phyloP scores from a whole-genome alignment of 2,888 invertebrate genomes.

The Linnaemya tessellans region DNA sequence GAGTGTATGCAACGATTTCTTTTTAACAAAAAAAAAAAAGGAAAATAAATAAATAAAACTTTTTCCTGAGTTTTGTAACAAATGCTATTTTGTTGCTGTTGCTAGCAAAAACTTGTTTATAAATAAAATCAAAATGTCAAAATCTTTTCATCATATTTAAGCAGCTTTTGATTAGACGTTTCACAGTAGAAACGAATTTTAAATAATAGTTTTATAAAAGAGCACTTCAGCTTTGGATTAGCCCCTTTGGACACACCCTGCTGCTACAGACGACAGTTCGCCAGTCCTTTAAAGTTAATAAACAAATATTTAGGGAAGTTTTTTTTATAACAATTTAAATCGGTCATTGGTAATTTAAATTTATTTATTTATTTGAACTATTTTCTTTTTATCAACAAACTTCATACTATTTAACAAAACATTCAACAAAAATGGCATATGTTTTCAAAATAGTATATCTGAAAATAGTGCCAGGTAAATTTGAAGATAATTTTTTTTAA shows the following conservation, averaged over 20 bases:
- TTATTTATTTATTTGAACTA: no score
- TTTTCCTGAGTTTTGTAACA: constrained; percentile 45
- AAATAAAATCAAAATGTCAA: constrained; percentile 50
- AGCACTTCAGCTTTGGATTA: not conserved
- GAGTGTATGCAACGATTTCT: not conserved
- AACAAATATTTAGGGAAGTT: no score
- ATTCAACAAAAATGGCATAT: no score
- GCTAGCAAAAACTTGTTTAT: constrained; percentile 1
- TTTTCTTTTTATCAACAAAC: no score
- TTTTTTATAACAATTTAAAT: no score
- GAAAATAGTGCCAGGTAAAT: no score
- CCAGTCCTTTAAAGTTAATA: no score
- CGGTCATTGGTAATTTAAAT: no score
- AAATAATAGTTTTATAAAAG: not conserved
- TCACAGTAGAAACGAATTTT: not conserved
- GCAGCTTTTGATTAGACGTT: constrained; percentile 59
- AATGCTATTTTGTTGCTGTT: constrained; percentile 35
- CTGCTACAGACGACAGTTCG: not conserved
- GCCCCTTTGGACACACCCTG: not conserved
- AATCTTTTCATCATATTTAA: constrained; percentile 58
- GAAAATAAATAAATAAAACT: constrained; percentile 9
- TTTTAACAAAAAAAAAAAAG: not conserved
- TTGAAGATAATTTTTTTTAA: no score
- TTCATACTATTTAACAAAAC: no score
- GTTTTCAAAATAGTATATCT: no score